Evolutionary conservation across 1,140 invertebrate species (phyloP).

Genomic region (Psilanteris sp.): DNA sequence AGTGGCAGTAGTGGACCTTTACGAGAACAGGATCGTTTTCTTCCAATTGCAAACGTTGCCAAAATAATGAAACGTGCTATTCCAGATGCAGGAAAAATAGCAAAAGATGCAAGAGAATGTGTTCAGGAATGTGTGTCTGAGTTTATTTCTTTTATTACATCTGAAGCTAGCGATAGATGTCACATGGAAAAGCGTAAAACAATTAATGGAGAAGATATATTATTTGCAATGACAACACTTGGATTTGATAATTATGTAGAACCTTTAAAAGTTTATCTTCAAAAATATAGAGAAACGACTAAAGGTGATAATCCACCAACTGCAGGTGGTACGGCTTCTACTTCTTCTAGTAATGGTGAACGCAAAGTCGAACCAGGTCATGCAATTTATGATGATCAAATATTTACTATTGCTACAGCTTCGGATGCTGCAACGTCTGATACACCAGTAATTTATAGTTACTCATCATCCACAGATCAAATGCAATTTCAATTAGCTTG

Average conservation of each 20-base stretch:
- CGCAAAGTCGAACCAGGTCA: conserved; percentile 69
- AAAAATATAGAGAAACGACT: conserved; percentile 95
- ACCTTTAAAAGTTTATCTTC: conserved; percentile 96
- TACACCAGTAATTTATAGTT: conserved; percentile 78
- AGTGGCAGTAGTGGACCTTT: conserved; percentile 82
- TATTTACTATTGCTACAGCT: conserved; percentile 75
- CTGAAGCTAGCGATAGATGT: conserved; percentile 97
- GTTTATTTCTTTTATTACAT: conserved; percentile 99
- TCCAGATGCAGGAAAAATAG: conserved; percentile 97
- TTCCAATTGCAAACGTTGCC: conserved; percentile 99
- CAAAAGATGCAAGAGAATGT: conserved; percentile 99
- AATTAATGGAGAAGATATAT: conserved; percentile 98
- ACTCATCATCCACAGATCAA: conserved; percentile 74
- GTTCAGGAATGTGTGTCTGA: conserved; percentile 99
- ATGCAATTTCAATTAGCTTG: conserved; percentile 79
- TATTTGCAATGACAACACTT: conserved; percentile 97
- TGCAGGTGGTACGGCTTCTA: conserved; percentile 20
- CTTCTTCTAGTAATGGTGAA: conserved; percentile 68
- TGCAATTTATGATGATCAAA: conserved; percentile 76
- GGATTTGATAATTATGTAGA: conserved; percentile 99
- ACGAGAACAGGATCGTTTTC: conserved; percentile 95
- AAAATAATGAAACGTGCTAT: conserved; percentile 99
- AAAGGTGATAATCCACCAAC: conserved; percentile 76
- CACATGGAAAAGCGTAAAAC: conserved; percentile 99
- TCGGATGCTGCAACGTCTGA: conserved; percentile 75